Evolutionary conservation across 2,113 vertebrate genomes (phyloP).

Genomic region (Eleginops maclovinus): DNA sequence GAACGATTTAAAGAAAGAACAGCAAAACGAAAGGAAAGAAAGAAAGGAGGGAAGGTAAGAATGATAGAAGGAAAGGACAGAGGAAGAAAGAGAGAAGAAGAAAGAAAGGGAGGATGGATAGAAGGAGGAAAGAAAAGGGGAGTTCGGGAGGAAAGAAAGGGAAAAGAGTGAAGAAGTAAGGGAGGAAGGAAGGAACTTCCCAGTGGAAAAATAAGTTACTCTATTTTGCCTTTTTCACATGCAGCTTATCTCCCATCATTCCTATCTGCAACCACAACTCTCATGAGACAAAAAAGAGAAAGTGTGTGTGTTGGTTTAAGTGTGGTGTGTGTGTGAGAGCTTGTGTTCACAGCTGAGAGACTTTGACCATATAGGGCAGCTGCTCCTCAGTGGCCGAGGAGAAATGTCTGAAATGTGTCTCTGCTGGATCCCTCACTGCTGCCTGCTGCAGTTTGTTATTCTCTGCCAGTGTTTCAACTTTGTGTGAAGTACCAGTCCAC

Average conservation of each 20-base stretch:
- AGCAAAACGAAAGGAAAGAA: neutral
- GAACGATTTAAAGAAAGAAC: neutral
- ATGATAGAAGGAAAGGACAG: too few species aligned
- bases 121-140: neutral
- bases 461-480: neutral
- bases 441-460: conserved; percentile 10
- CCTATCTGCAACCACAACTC: conserved; percentile 55
- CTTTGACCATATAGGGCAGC: conserved; percentile 81
- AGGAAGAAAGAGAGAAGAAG: too few species aligned
- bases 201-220: conserved; percentile 13
- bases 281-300: conserved; percentile 39
- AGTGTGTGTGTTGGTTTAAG: conserved; percentile 8
- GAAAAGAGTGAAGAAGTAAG: neutral
- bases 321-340: conserved; percentile 21
- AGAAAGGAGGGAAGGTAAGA: neutral
- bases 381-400: conserved; percentile 54
- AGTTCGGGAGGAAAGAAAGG: neutral
- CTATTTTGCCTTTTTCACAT: conserved; percentile 43
- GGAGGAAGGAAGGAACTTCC: neutral
- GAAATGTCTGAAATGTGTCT: conserved; percentile 75
- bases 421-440: conserved; percentile 48
- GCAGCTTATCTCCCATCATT: conserved; percentile 64
- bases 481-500: neutral
- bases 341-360: conserved; percentile 69
- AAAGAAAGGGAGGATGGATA: neutral